Evolutionary conservation across 2,113 vertebrate genomes (phyloP).

Genomic region (Otis tarda): DNA sequence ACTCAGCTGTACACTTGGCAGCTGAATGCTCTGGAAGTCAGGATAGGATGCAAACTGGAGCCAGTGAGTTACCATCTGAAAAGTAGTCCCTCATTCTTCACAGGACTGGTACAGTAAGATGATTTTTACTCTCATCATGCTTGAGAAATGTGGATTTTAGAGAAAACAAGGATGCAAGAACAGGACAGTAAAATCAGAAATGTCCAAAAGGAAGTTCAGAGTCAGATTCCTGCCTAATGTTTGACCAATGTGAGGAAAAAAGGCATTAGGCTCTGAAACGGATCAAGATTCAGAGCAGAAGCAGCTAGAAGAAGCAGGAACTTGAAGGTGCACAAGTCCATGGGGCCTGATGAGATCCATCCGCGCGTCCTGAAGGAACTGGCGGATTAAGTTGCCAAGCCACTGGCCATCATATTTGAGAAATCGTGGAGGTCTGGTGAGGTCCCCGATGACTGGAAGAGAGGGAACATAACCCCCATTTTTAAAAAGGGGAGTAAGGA

Average conservation of each 20-base stretch:
- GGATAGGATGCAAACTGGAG: not conserved
- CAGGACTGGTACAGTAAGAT: too few relatives aligned
- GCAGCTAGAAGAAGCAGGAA: too few relatives aligned
- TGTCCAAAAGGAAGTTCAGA: not conserved
- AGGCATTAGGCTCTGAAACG: not conserved
- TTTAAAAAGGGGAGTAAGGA: too few relatives aligned
- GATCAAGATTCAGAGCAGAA: not conserved
- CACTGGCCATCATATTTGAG: too few relatives aligned
- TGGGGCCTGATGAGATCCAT: too few relatives aligned
- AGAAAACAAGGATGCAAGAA: not conserved
- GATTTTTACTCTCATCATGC: not conserved
- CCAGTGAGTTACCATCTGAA: not conserved
- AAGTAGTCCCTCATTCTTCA: not conserved
- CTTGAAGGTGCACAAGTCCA: too few relatives aligned
- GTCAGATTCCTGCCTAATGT: not conserved
- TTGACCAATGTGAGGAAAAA: not conserved
- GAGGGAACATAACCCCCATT: too few relatives aligned
- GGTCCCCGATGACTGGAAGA: too few relatives aligned
- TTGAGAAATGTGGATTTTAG: not conserved
- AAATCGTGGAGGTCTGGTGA: too few relatives aligned
- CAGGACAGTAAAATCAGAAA: not conserved
- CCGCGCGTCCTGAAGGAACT: too few relatives aligned
- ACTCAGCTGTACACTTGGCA: not conserved
- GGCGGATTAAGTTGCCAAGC: too few relatives aligned
- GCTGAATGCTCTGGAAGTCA: not conserved